These are phyloP conservation scores for Cyanoderma ruficeps DNA, from an alignment of 2,113 vertebrate species.

Conservation along the genomic window DNA sequence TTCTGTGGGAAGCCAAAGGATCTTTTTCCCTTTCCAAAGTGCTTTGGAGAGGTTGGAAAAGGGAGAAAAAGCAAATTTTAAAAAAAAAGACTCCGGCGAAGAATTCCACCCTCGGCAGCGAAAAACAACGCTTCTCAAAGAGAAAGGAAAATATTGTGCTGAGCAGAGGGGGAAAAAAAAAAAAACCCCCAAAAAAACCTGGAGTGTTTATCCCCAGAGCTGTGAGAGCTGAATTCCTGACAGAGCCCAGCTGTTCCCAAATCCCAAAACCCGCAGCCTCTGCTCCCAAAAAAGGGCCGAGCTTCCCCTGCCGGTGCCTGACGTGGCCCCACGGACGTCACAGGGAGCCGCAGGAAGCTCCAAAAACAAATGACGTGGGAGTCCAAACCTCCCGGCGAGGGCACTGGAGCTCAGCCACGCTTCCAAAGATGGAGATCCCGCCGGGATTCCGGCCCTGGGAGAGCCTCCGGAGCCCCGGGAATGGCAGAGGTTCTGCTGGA, in stretches of 20 bases:
- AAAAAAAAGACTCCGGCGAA: not conserved
- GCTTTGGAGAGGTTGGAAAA: not conserved
- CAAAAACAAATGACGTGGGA: constrained; percentile 55
- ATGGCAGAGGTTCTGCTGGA: not conserved
- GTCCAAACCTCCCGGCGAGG: rapidly evolving
- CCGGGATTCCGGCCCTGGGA: rapidly evolving
- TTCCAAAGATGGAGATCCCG: not conserved
- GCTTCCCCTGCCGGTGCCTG: constrained; percentile 55
- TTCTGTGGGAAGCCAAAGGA: not conserved
- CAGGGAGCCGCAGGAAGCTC: not conserved
- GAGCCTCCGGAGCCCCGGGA: not conserved
- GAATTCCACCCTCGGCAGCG: not conserved
- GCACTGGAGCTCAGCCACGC: not conserved
- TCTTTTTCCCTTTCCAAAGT: not conserved
- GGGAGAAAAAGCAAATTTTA: not conserved
- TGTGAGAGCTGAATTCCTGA: not conserved
- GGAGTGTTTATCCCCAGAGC: not conserved
- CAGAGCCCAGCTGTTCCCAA: not conserved
- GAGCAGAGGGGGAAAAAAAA: not conserved
- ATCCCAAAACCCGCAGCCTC: not conserved
- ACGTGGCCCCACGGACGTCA: constrained; percentile 65
- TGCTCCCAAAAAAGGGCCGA: constrained; percentile 66
- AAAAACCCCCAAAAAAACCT: too few species aligned
- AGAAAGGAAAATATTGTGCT: constrained; percentile 15
- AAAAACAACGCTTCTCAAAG: not conserved